Base-by-base conservation (phyloP, 2,113 vertebrate species). In the Camelus bactrianus region DNA sequence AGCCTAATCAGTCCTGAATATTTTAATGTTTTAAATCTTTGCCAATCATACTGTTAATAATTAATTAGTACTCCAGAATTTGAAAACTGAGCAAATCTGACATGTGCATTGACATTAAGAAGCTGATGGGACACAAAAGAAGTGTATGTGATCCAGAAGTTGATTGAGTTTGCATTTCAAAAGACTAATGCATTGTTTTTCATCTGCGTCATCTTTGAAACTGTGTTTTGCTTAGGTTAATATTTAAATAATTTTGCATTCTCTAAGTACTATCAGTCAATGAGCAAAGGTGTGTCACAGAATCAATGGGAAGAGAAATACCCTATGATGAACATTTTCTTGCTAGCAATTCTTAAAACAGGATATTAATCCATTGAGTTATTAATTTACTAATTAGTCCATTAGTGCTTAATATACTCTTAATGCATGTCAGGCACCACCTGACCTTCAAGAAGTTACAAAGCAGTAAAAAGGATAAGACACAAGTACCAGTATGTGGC, bases 11-110 rank as follows among this genome's bases (percentile, higher is more conserved):
- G 46, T 22, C 35, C 28, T 65, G 70, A 91, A 42, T 81, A 38
- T 64, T 56, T 84, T 30, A 84, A 28, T 30, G 8, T 30, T 58
- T 67, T 72, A 60, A 72, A 46, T 77, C 13, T 30, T 79, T 83
- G 50, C 46, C 35, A 56, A 1, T 54, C 50, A 38, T 60, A 26
- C 54, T 79, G 30, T 84, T 93, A 64, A 69, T 90, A 95, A 48
- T 50, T 76, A 89, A 0, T 69, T 87, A 62, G 75, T 46, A 60
- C 56, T 79, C 26, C 30, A 54, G 26, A 84, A 77, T 91, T 30
- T 60, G 58, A 85, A 95, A 91, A 72, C 54, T 67, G 72, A 93
- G 30, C 38, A 80, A 60, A 58, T 72, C n/a, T 86, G 19, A 72
- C 54, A 8, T 12, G 3, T 72, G 22, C 26, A 30, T 32, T 86